A percentile compares a stretch with the other conserved stretches of the same genome.
Conservation (phyloP, 1,140 invertebrate species). For the Latrodectus geometricus region DNA sequence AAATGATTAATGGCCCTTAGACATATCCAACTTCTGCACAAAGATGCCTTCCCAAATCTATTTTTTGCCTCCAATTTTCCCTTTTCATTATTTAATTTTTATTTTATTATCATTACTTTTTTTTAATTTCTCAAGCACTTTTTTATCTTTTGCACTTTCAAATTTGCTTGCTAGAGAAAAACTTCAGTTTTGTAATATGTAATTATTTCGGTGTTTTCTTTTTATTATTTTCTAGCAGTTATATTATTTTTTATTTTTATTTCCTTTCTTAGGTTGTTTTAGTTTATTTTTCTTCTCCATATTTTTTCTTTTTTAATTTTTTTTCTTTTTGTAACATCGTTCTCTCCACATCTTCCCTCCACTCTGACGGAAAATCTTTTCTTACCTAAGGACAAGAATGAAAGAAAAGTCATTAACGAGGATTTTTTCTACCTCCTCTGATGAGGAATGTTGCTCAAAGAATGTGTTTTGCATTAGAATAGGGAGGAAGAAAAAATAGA, state of each 20-base stretch:
- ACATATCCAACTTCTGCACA: slow-evolving; percentile 54
- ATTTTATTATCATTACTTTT: neutral
- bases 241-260: neutral
- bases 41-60: slow-evolving; percentile 51
- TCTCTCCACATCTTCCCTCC: slow-evolving; percentile 10
- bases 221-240: neutral
- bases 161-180: neutral
- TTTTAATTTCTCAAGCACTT: slow-evolving; percentile 1
- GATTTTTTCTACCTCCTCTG: slow-evolving; percentile 30
- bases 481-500: neutral
- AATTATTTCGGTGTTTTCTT: slow-evolving; percentile 57
- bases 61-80: slow-evolving; percentile 54
- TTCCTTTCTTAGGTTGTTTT: slow-evolving; percentile 23
- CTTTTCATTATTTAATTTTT: slow-evolving; percentile 28
- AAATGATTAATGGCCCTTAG: slow-evolving; percentile 53
- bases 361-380: slow-evolving; percentile 20
- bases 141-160: too few species aligned
- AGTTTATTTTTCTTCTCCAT: slow-evolving; percentile 35
- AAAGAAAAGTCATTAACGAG: slow-evolving; percentile 54
- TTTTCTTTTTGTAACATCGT: neutral
- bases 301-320: slow-evolving; percentile 14
- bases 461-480: slow-evolving; percentile 50
- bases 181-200: slow-evolving; percentile 54
- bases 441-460: slow-evolving; percentile 35
- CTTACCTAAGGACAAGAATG: slow-evolving; percentile 39